Evolutionary conservation across 2,113 vertebrate genomes (phyloP).

Genomic region (Desmodus rotundus): DNA sequence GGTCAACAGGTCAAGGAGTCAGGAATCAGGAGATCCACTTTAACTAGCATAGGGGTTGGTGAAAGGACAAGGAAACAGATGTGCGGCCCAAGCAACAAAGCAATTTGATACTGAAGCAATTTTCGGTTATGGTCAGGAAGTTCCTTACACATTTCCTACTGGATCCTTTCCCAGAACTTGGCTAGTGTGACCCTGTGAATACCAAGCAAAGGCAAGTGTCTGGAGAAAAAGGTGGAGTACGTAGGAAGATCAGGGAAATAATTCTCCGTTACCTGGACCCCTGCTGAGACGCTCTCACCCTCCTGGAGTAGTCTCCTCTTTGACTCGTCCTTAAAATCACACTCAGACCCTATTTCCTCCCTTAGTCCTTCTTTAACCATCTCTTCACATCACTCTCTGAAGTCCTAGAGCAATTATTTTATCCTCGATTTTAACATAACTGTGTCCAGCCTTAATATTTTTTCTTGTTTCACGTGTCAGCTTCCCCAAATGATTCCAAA

Average conservation of each 20-base stretch:
- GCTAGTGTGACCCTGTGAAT: background rate
- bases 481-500: background rate
- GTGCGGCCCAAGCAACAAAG: conserved; percentile 61
- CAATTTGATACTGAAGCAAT: background rate
- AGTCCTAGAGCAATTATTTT: background rate
- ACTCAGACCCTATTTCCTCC: too few relatives aligned
- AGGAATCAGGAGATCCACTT: conserved; percentile 40
- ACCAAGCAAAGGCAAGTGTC: background rate
- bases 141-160: conserved; percentile 57
- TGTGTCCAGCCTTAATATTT: background rate
- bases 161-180: conserved; percentile 58
- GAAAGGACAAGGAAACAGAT: conserved; percentile 71
- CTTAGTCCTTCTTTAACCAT: background rate
- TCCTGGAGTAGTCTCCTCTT: background rate
- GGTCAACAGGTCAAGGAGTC: conserved; percentile 44
- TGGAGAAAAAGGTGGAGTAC: background rate
- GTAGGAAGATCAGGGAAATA: background rate
- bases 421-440: background rate
- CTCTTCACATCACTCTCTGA: background rate
- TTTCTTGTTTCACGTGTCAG: background rate
- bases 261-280: background rate
- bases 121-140: conserved; percentile 55
- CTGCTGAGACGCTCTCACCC: background rate
- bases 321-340: background rate
- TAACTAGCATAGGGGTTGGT: background rate